Evolutionary conservation across 1,140 invertebrate species (phyloP).

Genomic region (Phymastichus coffea): DNA sequence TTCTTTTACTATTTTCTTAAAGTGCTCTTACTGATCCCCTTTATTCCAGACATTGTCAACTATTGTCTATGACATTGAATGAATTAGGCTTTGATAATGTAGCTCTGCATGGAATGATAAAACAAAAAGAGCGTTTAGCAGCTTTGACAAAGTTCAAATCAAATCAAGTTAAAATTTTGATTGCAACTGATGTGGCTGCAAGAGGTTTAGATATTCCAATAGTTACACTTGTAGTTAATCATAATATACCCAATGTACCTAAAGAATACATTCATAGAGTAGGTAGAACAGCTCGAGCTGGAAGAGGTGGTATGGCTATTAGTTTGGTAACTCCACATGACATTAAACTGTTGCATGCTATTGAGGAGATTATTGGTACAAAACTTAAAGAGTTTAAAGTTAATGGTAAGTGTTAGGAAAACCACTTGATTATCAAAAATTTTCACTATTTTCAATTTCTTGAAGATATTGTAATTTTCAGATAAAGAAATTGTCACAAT

Average conservation of each 20-base stretch:
- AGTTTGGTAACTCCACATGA: slow-evolving; percentile 92
- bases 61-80: slow-evolving; percentile 82
- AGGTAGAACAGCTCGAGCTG: slow-evolving; percentile 92
- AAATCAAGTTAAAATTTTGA: slow-evolving; percentile 79
- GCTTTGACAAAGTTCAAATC: slow-evolving; percentile 85
- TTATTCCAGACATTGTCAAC: slow-evolving; percentile 72
- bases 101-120: slow-evolving; percentile 82
- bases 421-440: too few relatives aligned
- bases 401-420: slow-evolving; percentile 63
- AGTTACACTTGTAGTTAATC: slow-evolving; percentile 93
- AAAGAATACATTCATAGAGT: slow-evolving; percentile 98
- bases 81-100: slow-evolving; percentile 86
- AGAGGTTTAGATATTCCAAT: slow-evolving; percentile 87
- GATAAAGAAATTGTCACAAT: slow-evolving; percentile 83
- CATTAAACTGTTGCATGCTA: slow-evolving; percentile 79
- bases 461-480: slow-evolving; percentile 47
- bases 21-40: not conserved
- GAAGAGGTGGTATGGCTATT: slow-evolving; percentile 80
- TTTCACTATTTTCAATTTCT: too few relatives aligned
- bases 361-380: slow-evolving; percentile 82
- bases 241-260: slow-evolving; percentile 83
- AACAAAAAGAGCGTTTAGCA: slow-evolving; percentile 76
- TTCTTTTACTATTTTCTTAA: too few relatives aligned
- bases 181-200: slow-evolving; percentile 96
- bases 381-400: slow-evolving; percentile 85